These are phyloP conservation scores for Andricus grossulariae DNA, from an alignment of 1,140 invertebrate genomes.

Conservation along the genomic window DNA sequence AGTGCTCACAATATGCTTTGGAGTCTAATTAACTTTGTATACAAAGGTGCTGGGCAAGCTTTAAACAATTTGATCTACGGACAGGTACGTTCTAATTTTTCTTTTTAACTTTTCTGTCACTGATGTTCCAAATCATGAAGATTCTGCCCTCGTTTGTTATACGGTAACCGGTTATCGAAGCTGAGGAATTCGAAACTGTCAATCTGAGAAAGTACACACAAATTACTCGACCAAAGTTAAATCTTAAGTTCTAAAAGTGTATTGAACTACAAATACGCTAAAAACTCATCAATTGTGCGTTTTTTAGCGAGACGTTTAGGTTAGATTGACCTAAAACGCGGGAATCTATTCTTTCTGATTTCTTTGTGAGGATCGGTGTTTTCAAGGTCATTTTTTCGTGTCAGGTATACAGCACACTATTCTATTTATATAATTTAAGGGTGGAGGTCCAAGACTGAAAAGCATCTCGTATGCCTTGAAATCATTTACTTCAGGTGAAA, in stretches of 20 bases:
- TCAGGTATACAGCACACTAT: neutral
- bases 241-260: neutral
- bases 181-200: conserved; percentile 5
- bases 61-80: conserved; percentile 45
- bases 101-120: conserved; percentile 11
- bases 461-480: too few species aligned
- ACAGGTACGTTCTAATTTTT: conserved; percentile 52
- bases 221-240: neutral
- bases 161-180: neutral
- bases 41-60: conserved; percentile 40
- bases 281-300: neutral
- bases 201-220: neutral
- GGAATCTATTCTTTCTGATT: neutral
- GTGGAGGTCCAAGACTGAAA: too few species aligned
- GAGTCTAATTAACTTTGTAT: conserved; percentile 50
- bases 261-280: neutral
- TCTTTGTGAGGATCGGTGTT: neutral
- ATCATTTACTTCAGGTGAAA: too few species aligned
- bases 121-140: neutral
- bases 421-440: too few species aligned
- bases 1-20: conserved; percentile 54
- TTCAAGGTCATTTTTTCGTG: neutral
- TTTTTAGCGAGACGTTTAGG: neutral
- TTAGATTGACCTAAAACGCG: neutral
- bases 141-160: neutral